These are phyloP conservation scores for Gopherus flavomarginatus DNA, from an alignment of 2,113 vertebrate genomes.

Conservation along the genomic window DNA sequence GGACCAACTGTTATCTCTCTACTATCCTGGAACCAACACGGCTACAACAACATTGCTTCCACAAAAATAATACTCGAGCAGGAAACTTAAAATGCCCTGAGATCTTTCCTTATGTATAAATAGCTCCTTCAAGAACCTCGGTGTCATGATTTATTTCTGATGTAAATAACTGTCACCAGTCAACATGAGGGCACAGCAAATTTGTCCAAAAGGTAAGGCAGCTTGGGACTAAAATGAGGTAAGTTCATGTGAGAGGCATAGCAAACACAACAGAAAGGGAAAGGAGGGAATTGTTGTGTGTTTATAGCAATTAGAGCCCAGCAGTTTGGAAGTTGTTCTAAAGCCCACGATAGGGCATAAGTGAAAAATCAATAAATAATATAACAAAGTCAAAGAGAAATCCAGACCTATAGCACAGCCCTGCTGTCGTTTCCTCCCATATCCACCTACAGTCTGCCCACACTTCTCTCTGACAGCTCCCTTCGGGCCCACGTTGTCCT, in stretches of 20 bases:
- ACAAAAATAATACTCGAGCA: not conserved
- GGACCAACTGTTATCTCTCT: not conserved
- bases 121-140: not conserved
- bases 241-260: not conserved
- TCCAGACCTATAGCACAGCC: not conserved
- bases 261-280: not conserved
- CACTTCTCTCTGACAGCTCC: not conserved
- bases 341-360: not conserved
- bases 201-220: not conserved
- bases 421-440: not conserved
- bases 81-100: accelerated
- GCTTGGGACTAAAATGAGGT: accelerated
- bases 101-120: not conserved
- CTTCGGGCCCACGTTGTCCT: not conserved
- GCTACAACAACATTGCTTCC: not conserved
- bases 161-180: not conserved
- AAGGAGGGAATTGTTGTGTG: not conserved
- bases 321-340: not conserved
- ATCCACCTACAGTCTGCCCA: not conserved
- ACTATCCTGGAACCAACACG: not conserved
- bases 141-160: not conserved
- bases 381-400: slow-evolving; percentile 22
- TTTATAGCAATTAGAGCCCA: not conserved
- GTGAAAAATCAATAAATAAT: slow-evolving; percentile 1
- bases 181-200: not conserved